Evolutionary conservation across 2,113 vertebrate species (phyloP), one percentile per base, ranked within the genome.

Genomic region (Micronycteris hirsuta): DNA sequence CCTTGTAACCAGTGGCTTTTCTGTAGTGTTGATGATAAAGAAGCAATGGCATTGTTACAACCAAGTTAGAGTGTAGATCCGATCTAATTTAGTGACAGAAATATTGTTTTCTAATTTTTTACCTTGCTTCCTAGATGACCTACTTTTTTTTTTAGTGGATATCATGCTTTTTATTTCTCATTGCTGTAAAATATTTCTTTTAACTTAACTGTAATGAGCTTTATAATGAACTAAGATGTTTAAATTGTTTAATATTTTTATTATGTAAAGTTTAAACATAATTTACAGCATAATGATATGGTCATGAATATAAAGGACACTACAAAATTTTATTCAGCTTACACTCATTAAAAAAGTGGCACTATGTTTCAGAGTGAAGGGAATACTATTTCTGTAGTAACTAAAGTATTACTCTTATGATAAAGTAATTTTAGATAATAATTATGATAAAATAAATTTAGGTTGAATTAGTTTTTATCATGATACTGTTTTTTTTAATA

Each of bases 61-160:
- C 54, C 47, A 86, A 58, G 26, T 70, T 63, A 88, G 73, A 73
- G 45, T 86, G 43, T 41, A 61, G 52, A 45, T 24, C 71, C 95
- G 96, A 93, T 92, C 91, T 96, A 85, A 84, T 96, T 96, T 78
- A 36, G 61, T n/a, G 65, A 65, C 76, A 82, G 92, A 94, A 88
- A 49, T 65, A 73, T 45, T 91, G 68, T 97, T 95, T 95, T 73
- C 71, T 85, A 45, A 70, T 89, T 83, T 86, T 84, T 65, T 89
- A 58, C 43, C 84, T 89, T 93, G 19, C 43, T 93, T 96, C 47
- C 61, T 63, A 93, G 77, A 94, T 95, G 96, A 93, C 84, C 96
- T 96, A 94, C 24, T 94, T 97, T 94, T 78, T 45, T 12, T 63
- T 81, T 54, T 5, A 86, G 24, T 76, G 52, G 43, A 43, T 87